Evolutionary conservation across 2,113 vertebrate genomes (phyloP), one percentile per base, ranked within the genome.

Genomic region (Camarhynchus parvulus): DNA sequence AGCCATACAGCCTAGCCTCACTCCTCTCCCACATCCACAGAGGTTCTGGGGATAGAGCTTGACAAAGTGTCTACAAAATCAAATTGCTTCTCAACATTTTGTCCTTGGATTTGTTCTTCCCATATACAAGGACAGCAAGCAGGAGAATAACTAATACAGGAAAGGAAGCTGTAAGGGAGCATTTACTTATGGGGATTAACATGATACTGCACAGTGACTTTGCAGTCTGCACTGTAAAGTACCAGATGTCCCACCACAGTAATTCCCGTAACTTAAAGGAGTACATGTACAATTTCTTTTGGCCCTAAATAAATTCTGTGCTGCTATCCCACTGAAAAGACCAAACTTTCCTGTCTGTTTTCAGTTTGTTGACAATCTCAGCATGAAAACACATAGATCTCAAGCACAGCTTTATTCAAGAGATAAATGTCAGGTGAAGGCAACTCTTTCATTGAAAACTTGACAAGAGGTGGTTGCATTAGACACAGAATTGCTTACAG

Each of bases 131-230:
- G 90, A 31, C 70, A 95, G 72, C 25, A 68, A 93, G n/a, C n/a
- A 50, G 68, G 39, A 74, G 76, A 90, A 87, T 66, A 92, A 78
- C 92, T 81, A 87, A 92, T 50, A 84, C 17, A 83, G 58, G 68
- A 84, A 44, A 75, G 50, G 67, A 79, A 82, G 67, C 76, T 85
- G 72, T 73, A 92, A 95, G 53, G 64, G 81, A 97, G 47, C 75
- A 63, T 93, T 96, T 93, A 95, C 87, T 96, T 91, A 79, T 41
- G 55, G 64, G 91, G 92, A 96, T 97, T 95, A 96, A 96, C 88
- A 86, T 58, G 88, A 64, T 89, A 76, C 49, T 90, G 76, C 55
- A 37, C 53, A 84, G 41, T 59, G 80, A 72, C 35, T 91, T 85
- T 78, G 83, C 92, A 95, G 55, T 82, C 90, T 87, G 90, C 55